Base-by-base conservation (phyloP, 2,113 vertebrate species). In the Chloropsis cyanopogon region DNA sequence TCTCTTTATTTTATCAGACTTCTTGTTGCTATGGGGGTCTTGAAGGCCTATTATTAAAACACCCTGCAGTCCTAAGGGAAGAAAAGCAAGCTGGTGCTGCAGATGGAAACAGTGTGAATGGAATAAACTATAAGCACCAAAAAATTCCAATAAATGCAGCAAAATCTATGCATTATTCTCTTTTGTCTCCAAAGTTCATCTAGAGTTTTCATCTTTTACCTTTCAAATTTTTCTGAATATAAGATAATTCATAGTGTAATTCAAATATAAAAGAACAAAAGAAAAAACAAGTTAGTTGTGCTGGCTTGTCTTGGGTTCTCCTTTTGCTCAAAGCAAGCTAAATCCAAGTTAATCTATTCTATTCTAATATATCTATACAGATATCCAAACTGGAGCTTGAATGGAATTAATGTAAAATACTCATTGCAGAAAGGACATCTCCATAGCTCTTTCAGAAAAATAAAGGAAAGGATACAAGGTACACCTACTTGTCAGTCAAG, bases 41-140 rank as follows among this genome's bases (percentile, higher is more conserved):
- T 87, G 88, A 66, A 96, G 66, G 64, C 52, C 83, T 97, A 88
- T 97, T 98, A 97, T 97, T 97, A 95, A 98, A 97, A 94, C 77
- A 95, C 87, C 72, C 90, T 83, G 90, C 90, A 96, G 91, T 97
- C 97, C 97, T 96, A 82, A 92, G 94, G 95, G 97, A 96, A 97
- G 84, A 84, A 92, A 96, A 94, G 92, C 95, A 98, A 97, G 91
- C 97, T 98, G 98, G 83, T 91, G 89, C 88, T 92, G 46, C 96
- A 97, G 96, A 97, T 97, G 97, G 93, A 77, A 97, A 41, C 64
- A 85, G 54, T 91, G 79, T 93, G 95, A 95, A 92, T 14, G 50
- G 81, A 96, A 95, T 95, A 79, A 94, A 49, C 61, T 92, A 59
- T 79, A 90, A 96, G 25, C 16, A 92, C 57, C 25, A 90, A 73